Evolutionary conservation across 2,113 vertebrate species (phyloP).

Genomic region (Promerops cafer): DNA sequence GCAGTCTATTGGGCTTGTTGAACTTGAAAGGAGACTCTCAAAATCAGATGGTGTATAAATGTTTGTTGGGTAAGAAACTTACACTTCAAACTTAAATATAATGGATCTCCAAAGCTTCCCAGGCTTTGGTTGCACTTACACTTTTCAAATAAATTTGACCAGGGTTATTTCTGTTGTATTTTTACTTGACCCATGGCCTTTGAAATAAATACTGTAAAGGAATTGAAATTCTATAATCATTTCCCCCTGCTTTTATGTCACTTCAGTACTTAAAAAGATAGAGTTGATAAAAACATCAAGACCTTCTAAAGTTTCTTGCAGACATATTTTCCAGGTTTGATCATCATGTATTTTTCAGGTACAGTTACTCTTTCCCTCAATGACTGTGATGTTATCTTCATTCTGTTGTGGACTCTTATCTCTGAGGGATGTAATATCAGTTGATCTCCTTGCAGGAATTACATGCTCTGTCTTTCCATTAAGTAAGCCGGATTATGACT

Average conservation of each 20-base stretch:
- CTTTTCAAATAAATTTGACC: background rate
- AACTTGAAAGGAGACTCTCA: background rate
- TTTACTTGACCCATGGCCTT: background rate
- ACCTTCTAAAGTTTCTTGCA: conserved; percentile 31
- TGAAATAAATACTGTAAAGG: conserved; percentile 16
- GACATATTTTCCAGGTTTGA: conserved; percentile 37
- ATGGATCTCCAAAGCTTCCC: background rate
- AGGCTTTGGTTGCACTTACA: background rate
- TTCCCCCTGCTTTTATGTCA: conserved; percentile 15
- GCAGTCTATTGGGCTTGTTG: background rate
- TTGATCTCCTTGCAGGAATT: conserved; percentile 41
- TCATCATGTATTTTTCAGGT: conserved; percentile 43
- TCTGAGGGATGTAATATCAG: background rate
- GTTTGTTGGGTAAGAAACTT: background rate
- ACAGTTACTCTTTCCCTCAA: background rate
- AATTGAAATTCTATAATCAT: conserved; percentile 13
- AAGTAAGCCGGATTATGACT: background rate
- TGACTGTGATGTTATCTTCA: conserved; percentile 51
- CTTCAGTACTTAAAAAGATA: conserved; percentile 4
- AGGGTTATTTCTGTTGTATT: background rate
- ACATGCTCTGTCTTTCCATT: conserved; percentile 7
- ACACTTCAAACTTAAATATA: background rate
- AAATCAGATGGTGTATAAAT: background rate
- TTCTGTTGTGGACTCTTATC: background rate
- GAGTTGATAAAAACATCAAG: conserved; percentile 30